These are phyloP conservation scores for Drosophila repleta DNA, from an alignment of 1,140 invertebrate genomes.

Conservation along the genomic window DNA sequence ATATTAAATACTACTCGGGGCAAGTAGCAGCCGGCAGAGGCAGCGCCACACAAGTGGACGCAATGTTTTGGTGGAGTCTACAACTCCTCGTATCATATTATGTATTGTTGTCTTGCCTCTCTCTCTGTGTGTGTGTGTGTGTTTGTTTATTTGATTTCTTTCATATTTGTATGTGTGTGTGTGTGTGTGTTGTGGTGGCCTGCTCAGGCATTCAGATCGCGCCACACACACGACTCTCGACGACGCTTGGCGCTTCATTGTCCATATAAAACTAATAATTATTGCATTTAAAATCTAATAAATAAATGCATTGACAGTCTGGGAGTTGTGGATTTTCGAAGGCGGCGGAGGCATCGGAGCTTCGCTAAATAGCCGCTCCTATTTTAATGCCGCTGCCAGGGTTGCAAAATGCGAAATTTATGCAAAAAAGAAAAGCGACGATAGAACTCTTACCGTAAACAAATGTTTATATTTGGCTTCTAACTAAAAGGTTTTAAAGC, in stretches of 20 bases:
- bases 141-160: slow-evolving; percentile 11
- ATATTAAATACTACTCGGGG: slow-evolving; percentile 59
- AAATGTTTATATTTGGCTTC: not conserved
- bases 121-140: not conserved
- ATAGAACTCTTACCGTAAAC: not conserved
- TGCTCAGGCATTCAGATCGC: slow-evolving; percentile 64
- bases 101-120: slow-evolving; percentile 4
- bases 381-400: slow-evolving; percentile 59
- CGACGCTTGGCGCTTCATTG: slow-evolving; percentile 70
- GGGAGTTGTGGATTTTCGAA: slow-evolving; percentile 56
- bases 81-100: slow-evolving; percentile 17
- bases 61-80: slow-evolving; percentile 19
- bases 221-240: slow-evolving; percentile 36
- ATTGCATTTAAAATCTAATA: slow-evolving; percentile 83
- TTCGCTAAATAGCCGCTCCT: slow-evolving; percentile 57
- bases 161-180: slow-evolving; percentile 2
- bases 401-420: slow-evolving; percentile 10
- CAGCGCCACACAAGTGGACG: slow-evolving; percentile 56
- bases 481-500: too few relatives aligned
- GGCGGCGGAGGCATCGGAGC: not conserved
- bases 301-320: slow-evolving; percentile 76
- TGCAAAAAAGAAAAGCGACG: not conserved
- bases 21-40: slow-evolving; percentile 6
- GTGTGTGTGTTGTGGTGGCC: slow-evolving; percentile 14
- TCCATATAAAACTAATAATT: slow-evolving; percentile 82